phyloP scores from a whole-genome alignment of 2,888 invertebrate genomes.

The Drosophila ochracea region DNA sequence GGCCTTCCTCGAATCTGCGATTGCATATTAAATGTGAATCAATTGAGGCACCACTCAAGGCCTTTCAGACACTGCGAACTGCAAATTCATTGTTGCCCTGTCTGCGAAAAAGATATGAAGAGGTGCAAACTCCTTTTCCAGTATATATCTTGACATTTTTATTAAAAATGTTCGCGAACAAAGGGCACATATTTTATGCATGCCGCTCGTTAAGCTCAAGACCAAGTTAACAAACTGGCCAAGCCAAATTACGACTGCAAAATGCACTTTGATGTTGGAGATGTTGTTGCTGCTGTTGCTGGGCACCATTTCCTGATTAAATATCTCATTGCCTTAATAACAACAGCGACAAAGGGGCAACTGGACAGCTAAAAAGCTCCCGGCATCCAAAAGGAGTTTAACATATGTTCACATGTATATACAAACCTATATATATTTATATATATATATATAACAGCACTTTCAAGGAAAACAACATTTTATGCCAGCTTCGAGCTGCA shows the following conservation, averaged over 20 bases:
- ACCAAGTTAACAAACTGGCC: slow-evolving; percentile 29
- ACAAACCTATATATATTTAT: neutral
- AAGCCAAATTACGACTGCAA: slow-evolving; percentile 33
- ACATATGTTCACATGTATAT: neutral
- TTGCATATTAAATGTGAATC: slow-evolving; percentile 32
- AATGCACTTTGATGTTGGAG: slow-evolving; percentile 23
- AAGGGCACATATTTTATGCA: slow-evolving; percentile 70
- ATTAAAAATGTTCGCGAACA: slow-evolving; percentile 71
- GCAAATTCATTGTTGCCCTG: slow-evolving; percentile 61
- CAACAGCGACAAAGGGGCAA: slow-evolving; percentile 33
- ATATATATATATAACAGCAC: slow-evolving; percentile 17
- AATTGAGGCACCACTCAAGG: slow-evolving; percentile 49
- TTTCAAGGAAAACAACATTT: slow-evolving; percentile 73
- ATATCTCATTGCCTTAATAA: slow-evolving; percentile 40
- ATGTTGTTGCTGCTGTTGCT: slow-evolving; percentile 39
- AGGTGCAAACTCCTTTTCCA: slow-evolving; percentile 2
- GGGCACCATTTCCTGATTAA: slow-evolving; percentile 71
- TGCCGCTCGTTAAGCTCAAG: slow-evolving; percentile 68
- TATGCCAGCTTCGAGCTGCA: slow-evolving; percentile 16
- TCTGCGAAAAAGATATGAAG: slow-evolving; percentile 6
- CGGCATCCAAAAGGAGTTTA: slow-evolving; percentile 23
- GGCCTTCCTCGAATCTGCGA: slow-evolving; percentile 29
- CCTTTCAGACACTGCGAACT: slow-evolving; percentile 40
- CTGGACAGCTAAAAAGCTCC: slow-evolving; percentile 38
- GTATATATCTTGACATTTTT: slow-evolving; percentile 68